A percentile compares a stretch with the other conserved stretches of the same genome.
phyloP scores from a whole-genome alignment of 1,140 invertebrate species.

The Pseudobourletiella spinata region DNA sequence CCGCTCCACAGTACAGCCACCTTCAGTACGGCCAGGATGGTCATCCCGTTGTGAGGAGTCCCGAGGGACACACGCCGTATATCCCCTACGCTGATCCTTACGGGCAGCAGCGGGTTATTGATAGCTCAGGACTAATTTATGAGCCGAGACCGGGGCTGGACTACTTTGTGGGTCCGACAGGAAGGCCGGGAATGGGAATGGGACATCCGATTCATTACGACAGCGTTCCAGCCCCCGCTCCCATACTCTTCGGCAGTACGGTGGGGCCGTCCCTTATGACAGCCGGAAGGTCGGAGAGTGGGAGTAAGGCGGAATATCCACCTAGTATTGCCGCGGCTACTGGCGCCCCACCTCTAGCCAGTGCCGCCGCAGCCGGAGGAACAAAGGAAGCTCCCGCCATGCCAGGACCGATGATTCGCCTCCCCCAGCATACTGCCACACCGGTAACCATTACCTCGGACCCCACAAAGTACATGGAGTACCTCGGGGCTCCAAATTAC shows the following conservation, averaged over 20 bases:
- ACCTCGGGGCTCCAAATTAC: neutral
- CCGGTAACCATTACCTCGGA: neutral
- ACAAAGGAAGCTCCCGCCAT: neutral
- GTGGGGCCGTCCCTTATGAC: neutral
- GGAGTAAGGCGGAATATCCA: neutral
- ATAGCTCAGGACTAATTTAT: slow-evolving; percentile 1
- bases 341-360: neutral
- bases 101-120: neutral
- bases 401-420: neutral
- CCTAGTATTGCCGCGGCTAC: neutral
- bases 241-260: neutral
- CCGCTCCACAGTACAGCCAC: neutral
- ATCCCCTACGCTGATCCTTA: neutral
- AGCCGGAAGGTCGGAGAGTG: neutral
- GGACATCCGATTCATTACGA: neutral
- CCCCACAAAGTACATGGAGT: neutral
- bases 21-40: neutral
- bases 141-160: neutral
- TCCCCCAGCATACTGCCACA: neutral
- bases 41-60: neutral
- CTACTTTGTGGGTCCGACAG: slow-evolving; percentile 1
- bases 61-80: neutral
- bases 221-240: neutral
- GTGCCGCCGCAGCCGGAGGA: neutral
- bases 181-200: neutral